These are phyloP conservation scores for Temnothorax curvispinosus DNA, from an alignment of 1,140 invertebrate genomes.

Conservation along the genomic window DNA sequence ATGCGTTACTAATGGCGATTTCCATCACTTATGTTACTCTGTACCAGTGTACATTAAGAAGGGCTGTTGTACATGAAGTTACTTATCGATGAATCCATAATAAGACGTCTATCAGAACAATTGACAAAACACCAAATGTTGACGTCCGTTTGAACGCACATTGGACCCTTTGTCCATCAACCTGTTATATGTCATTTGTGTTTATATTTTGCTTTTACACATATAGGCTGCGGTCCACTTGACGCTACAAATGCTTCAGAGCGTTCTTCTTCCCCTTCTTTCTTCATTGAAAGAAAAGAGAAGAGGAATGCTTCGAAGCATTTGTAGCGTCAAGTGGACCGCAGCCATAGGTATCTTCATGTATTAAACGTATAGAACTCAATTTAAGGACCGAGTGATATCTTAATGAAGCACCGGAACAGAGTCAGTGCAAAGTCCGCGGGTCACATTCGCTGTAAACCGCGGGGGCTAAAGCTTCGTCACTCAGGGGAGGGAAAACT, in stretches of 20 bases:
- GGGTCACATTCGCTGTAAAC: background rate
- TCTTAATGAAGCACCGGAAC: background rate
- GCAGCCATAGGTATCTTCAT: background rate
- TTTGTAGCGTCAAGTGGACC: too few relatives aligned
- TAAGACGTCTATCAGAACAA: background rate
- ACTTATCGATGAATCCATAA: too few relatives aligned
- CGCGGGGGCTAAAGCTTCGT: background rate
- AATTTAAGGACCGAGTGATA: too few relatives aligned
- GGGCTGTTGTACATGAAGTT: background rate
- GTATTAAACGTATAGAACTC: background rate
- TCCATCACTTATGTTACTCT: background rate
- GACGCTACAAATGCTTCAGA: too few relatives aligned
- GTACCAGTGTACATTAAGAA: background rate
- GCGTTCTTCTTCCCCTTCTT: too few relatives aligned
- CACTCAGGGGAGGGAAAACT: constrained; percentile 19
- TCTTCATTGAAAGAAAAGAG: too few relatives aligned
- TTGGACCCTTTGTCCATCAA: too few relatives aligned
- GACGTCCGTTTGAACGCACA: background rate
- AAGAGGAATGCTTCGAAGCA: too few relatives aligned
- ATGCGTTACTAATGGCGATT: background rate
- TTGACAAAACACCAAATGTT: background rate
- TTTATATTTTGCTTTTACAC: background rate
- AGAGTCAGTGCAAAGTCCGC: background rate
- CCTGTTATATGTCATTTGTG: too few relatives aligned
- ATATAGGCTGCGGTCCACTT: too few relatives aligned